Percentiles rank a stretch among this genome's conserved stretches.
These are phyloP conservation scores for Stramonita haemastoma DNA, from an alignment of 2,888 invertebrate species.

Conservation along the genomic window DNA sequence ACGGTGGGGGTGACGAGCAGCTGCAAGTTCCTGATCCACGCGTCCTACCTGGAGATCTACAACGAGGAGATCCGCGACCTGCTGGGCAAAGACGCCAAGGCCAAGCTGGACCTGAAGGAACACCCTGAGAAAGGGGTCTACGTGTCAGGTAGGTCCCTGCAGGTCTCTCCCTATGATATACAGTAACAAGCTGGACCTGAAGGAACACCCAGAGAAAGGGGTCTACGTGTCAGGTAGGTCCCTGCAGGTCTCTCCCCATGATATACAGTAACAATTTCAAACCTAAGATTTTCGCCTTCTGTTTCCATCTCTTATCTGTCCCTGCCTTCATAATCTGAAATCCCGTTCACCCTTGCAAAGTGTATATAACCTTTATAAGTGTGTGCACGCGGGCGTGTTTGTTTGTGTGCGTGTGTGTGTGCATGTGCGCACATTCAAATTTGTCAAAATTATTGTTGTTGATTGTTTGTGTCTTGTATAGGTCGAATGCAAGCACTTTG, in stretches of 20 bases:
- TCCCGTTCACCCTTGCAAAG: no score
- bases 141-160: constrained; percentile 80
- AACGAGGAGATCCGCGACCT: constrained; percentile 88
- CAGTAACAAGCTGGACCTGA: constrained; percentile 81
- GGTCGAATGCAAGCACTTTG: no score
- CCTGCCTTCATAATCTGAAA: no score
- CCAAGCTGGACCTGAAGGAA: constrained; percentile 84
- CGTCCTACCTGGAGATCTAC: constrained; percentile 90
- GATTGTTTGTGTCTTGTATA: no score
- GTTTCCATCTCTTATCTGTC: no score
- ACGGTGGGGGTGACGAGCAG: constrained; percentile 80
- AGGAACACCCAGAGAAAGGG: constrained; percentile 83
- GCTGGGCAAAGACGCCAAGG: constrained; percentile 81
- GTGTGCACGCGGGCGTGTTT: no score
- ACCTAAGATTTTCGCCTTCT: no score
- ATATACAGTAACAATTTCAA: background rate
- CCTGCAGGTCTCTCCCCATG: background rate
- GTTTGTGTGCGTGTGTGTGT: no score
- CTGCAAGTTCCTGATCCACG: constrained; percentile 86
- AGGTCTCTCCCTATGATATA: background rate
- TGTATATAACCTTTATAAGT: no score
- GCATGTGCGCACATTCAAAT: no score
- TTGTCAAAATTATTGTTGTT: no score
- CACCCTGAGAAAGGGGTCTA: constrained; percentile 84
- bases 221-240: constrained; percentile 80